Conservation (phyloP, 2,888 invertebrate species). For the Zygogramma bicolorata region DNA sequence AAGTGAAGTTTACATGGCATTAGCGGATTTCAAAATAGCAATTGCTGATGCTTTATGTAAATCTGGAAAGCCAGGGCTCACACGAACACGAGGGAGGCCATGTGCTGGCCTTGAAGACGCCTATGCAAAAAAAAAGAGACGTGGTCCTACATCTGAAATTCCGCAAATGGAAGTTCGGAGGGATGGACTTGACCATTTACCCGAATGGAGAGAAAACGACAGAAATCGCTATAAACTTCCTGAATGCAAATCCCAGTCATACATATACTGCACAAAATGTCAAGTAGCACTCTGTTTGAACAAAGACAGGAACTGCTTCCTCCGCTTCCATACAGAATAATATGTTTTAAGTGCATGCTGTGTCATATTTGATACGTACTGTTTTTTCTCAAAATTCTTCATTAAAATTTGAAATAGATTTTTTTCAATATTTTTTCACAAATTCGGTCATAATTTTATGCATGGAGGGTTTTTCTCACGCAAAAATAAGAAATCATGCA, state of each 20-base stretch:
- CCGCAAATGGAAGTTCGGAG: constrained; percentile 20
- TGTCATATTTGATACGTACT: not conserved
- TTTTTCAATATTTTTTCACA: constrained; percentile 16
- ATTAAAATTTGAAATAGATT: not conserved
- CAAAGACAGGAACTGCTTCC: constrained; percentile 32
- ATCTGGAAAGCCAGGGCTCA: too few species aligned
- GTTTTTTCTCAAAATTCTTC: not conserved
- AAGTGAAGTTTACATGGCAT: too few species aligned
- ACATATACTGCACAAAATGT: constrained; percentile 26
- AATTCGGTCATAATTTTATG: not conserved
- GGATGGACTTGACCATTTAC: constrained; percentile 23
- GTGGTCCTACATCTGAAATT: constrained; percentile 17
- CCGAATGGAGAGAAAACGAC: constrained; percentile 26
- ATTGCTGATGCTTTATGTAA: too few species aligned
- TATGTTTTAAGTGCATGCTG: not conserved
- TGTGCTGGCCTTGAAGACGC: too few species aligned
- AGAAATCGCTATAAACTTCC: constrained; percentile 27
- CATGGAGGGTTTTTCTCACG: not conserved
- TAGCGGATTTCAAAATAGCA: too few species aligned
- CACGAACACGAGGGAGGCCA: too few species aligned
- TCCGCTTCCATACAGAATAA: constrained; percentile 28
- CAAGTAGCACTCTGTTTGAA: constrained; percentile 29
- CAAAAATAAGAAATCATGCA: constrained; percentile 2
- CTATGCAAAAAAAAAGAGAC: constrained; percentile 1
- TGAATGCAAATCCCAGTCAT: constrained; percentile 25